Conservation (phyloP, 2,797 vertebrate genomes). For the Australoheros facetus region DNA sequence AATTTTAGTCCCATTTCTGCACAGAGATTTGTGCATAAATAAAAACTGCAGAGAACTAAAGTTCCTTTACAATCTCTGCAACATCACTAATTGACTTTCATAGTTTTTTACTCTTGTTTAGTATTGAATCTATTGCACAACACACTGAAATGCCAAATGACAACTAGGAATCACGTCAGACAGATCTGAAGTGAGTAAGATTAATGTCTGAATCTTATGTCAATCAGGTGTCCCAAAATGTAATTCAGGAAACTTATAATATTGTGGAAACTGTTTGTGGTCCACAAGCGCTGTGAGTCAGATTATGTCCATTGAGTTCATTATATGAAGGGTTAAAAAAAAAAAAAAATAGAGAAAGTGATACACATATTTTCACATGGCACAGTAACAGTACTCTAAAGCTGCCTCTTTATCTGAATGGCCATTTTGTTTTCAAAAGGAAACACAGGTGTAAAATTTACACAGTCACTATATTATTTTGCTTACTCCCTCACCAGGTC, state of each 20-base stretch:
- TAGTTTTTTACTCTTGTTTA: no score
- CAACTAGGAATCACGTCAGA: not conserved
- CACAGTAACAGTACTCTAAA: not conserved
- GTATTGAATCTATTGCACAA: no score
- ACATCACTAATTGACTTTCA: no score
- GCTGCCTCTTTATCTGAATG: not conserved
- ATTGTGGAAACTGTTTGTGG: not conserved
- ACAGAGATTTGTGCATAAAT: not conserved
- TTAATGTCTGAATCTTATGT: not conserved
- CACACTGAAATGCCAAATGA: no score
- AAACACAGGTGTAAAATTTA: not conserved
- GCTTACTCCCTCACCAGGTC: not conserved
- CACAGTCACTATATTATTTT: not conserved
- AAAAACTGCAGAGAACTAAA: not conserved
- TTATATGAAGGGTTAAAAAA: accelerated
- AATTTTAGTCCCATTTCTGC: not conserved
- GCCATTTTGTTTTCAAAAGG: not conserved
- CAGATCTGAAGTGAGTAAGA: not conserved
- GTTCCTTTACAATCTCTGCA: no score
- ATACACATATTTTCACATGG: not conserved
- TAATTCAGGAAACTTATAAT: not conserved
- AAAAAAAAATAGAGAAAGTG: not conserved
- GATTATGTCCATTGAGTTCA: not conserved
- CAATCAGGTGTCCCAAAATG: not conserved
- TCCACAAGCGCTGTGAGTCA: not conserved